Percentiles rank a stretch among this genome's conserved stretches.
These are phyloP conservation scores for Papilio elwesi DNA, from an alignment of 2,888 invertebrate genomes.

Conservation along the genomic window DNA sequence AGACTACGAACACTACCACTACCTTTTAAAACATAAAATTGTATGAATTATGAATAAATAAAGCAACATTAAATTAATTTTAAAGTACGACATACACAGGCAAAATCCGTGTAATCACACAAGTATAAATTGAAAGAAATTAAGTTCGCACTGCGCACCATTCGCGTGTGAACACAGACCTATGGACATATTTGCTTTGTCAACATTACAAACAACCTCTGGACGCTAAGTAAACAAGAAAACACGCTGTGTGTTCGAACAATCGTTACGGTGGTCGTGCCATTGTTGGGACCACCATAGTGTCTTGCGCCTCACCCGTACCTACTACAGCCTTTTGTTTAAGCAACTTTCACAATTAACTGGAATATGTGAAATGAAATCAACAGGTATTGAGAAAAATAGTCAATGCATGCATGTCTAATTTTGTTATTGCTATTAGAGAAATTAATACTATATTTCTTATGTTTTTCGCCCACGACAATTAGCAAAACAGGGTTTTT, in stretches of 20 bases:
- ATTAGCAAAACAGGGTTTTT: not conserved
- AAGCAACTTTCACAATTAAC: conserved; percentile 78
- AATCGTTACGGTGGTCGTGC: conserved; percentile 64
- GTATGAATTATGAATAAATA: too few species aligned
- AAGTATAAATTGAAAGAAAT: conserved; percentile 20
- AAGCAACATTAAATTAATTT: too few species aligned
- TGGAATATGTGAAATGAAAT: conserved; percentile 43
- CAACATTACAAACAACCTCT: conserved; percentile 61
- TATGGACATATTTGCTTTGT: conserved; percentile 56
- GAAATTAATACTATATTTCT: not conserved
- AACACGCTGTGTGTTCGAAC: conserved; percentile 63
- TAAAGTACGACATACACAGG: not conserved
- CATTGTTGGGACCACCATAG: conserved; percentile 64
- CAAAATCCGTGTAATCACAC: not conserved
- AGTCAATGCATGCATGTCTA: not conserved
- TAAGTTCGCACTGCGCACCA: conserved; percentile 46
- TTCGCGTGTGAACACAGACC: conserved; percentile 43
- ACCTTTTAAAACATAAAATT: too few species aligned
- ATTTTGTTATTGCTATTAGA: conserved; percentile 33
- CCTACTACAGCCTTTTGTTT: conserved; percentile 62
- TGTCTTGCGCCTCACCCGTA: conserved; percentile 50
- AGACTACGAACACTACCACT: too few species aligned
- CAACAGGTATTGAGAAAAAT: conserved; percentile 32
- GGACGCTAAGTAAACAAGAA: conserved; percentile 70
- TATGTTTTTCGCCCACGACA: not conserved